These are phyloP conservation scores for Acronicta alni DNA, from an alignment of 2,888 invertebrate species.

Conservation along the genomic window DNA sequence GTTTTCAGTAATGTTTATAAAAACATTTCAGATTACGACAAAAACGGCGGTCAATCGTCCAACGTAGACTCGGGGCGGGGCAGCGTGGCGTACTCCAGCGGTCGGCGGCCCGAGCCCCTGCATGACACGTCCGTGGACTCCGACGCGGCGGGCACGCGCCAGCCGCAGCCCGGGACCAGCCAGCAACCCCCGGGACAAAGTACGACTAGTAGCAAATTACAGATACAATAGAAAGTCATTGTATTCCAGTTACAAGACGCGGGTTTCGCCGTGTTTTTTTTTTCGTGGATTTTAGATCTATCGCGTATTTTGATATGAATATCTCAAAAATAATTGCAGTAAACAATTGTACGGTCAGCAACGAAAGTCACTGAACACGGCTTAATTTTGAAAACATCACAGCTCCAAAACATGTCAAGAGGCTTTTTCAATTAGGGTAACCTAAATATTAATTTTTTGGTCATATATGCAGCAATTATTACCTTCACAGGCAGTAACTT, in stretches of 20 bases:
- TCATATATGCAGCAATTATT: too few relatives aligned
- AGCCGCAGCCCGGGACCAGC: slow-evolving; percentile 78
- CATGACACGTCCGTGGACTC: slow-evolving; percentile 90
- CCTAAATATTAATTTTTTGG: too few relatives aligned
- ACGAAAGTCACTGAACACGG: too few relatives aligned
- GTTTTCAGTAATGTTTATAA: slow-evolving; percentile 12
- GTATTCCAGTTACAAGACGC: neutral
- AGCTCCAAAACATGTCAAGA: too few relatives aligned
- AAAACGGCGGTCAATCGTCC: slow-evolving; percentile 92
- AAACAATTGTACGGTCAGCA: too few relatives aligned
- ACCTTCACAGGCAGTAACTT: too few relatives aligned
- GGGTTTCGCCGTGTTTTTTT: too few relatives aligned
- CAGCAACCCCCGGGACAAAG: slow-evolving; percentile 75
- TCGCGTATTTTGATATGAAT: too few relatives aligned
- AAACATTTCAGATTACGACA: slow-evolving; percentile 91
- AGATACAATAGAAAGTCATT: neutral
- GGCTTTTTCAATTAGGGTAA: too few relatives aligned
- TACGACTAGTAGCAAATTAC: slow-evolving; percentile 39
- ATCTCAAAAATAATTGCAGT: too few relatives aligned
- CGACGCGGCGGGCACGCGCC: slow-evolving; percentile 81
- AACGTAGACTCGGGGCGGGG: slow-evolving; percentile 94
- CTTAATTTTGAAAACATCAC: too few relatives aligned
- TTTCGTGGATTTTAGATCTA: too few relatives aligned
- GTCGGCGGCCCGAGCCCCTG: slow-evolving; percentile 88
- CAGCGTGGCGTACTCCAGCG: slow-evolving; percentile 94